phyloP scores from a whole-genome alignment of 2,888 invertebrate genomes.

The Artemia sinica region DNA sequence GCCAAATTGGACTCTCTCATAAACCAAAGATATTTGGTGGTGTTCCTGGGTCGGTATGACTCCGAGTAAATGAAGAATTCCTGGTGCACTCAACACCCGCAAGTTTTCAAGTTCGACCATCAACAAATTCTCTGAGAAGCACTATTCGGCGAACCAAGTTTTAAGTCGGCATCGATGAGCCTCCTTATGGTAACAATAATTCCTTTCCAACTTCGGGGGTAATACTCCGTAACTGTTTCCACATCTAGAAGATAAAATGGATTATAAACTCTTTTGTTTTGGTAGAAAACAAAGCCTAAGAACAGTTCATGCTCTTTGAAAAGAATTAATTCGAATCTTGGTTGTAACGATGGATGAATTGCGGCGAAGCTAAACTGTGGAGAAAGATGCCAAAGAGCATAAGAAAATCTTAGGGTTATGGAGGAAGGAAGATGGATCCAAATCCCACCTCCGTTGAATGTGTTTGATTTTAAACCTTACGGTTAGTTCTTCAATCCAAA shows the following conservation, averaged over 20 bases:
- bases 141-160: neutral
- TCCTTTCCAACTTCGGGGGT: neutral
- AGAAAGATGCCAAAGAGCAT: too few species aligned
- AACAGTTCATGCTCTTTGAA: too few species aligned
- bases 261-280: neutral
- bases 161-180: neutral
- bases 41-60: neutral
- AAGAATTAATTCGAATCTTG: too few species aligned
- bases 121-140: neutral
- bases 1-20: neutral
- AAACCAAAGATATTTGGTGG: neutral
- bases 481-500: too few species aligned
- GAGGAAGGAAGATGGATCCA: too few species aligned
- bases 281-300: too few species aligned
- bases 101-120: neutral
- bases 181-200: neutral
- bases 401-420: too few species aligned
- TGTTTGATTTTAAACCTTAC: too few species aligned
- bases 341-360: too few species aligned
- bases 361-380: too few species aligned
- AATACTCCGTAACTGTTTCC: neutral
- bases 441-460: too few species aligned
- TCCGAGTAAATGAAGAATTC: neutral
- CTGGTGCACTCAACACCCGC: neutral
- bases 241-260: neutral